Evolutionary conservation across 92 coral and sea anemone species (phyloP).

Genomic region (Epizoanthus stellaris): DNA sequence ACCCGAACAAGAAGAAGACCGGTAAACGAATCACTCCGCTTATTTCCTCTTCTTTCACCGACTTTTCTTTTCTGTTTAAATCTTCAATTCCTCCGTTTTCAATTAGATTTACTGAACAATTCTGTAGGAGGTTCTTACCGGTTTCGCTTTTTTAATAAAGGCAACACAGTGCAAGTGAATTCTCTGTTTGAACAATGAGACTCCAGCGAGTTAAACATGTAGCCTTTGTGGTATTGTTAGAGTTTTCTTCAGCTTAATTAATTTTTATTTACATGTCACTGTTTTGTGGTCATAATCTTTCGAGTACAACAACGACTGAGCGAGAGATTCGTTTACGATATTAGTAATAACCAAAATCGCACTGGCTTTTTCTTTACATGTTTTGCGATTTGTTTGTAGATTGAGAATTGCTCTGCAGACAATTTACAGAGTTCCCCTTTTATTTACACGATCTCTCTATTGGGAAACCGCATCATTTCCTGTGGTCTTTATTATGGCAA

Average conservation of each 20-base stretch:
- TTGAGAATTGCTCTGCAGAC: slow-evolving; percentile 56
- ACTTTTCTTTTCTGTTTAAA: slow-evolving; percentile 48
- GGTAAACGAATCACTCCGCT: slow-evolving; percentile 35
- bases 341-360: slow-evolving; percentile 57
- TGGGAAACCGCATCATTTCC: slow-evolving; percentile 70
- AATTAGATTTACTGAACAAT: slow-evolving; percentile 67
- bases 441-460: slow-evolving; percentile 71
- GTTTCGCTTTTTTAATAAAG: slow-evolving; percentile 61
- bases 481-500: slow-evolving; percentile 67
- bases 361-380: slow-evolving; percentile 39
- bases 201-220: slow-evolving; percentile 80
- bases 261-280: slow-evolving; percentile 76
- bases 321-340: slow-evolving; percentile 48
- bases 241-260: slow-evolving; percentile 77
- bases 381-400: slow-evolving; percentile 74
- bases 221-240: slow-evolving; percentile 83
- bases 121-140: slow-evolving; percentile 53
- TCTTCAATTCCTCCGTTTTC: slow-evolving; percentile 36
- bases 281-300: slow-evolving; percentile 54
- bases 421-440: slow-evolving; percentile 46
- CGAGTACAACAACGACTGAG: slow-evolving; percentile 46
- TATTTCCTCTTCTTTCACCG: slow-evolving; percentile 45
- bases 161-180: slow-evolving; percentile 58
- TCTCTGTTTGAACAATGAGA: slow-evolving; percentile 69
- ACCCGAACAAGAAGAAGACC: slow-evolving; percentile 54